phyloP scores from a whole-genome alignment of 2,888 invertebrate genomes.

The Patella depressa region DNA sequence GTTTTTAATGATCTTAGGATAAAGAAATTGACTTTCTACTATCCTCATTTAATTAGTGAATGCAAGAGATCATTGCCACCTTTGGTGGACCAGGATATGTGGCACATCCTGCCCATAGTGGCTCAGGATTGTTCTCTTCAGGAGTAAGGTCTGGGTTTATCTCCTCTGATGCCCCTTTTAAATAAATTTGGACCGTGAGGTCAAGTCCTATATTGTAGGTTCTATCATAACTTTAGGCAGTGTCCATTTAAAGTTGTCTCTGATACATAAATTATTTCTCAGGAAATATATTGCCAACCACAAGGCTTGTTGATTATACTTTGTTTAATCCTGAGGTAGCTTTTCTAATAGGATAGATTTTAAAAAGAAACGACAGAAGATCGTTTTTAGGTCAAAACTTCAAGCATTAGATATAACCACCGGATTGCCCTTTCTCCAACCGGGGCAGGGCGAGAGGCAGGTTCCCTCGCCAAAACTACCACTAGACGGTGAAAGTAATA shows the following conservation, averaged over 20 bases:
- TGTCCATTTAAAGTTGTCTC: neutral
- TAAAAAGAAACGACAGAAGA: neutral
- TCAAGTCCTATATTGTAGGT: neutral
- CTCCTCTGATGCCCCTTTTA: neutral
- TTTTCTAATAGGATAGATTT: neutral
- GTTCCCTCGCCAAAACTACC: neutral
- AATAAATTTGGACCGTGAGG: neutral
- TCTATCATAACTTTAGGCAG: neutral
- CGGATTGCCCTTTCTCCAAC: neutral
- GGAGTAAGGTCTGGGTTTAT: neutral
- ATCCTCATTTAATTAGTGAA: neutral
- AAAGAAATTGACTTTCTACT: neutral
- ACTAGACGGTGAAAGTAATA: neutral
- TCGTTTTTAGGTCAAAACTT: neutral
- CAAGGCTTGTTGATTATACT: neutral
- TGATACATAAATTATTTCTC: neutral
- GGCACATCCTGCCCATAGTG: neutral
- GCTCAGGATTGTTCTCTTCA: neutral
- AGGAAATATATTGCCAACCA: neutral
- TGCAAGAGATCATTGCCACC: neutral
- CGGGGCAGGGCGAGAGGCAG: neutral
- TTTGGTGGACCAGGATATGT: neutral
- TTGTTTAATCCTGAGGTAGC: neutral
- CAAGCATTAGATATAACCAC: neutral
- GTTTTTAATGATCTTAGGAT: neutral